A percentile compares a stretch with the other conserved stretches of the same genome.
Evolutionary conservation across 2,888 invertebrate species (phyloP).

Genomic region (Tricholauxania praeusta): DNA sequence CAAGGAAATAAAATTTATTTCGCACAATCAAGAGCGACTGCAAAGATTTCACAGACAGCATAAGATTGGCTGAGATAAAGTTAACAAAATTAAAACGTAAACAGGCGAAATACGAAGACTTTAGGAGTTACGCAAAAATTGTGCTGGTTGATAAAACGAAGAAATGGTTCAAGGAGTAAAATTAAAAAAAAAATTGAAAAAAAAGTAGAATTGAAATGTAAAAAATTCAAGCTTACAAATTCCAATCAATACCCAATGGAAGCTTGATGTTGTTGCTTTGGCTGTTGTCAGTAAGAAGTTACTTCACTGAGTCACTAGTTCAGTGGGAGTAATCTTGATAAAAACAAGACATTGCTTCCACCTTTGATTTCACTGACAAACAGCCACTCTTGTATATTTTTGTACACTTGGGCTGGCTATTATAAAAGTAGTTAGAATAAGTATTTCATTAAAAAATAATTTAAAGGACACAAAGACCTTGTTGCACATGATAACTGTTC

Average conservation of each 20-base stretch:
- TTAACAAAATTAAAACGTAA: constrained; percentile 1
- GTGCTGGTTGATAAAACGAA: background rate
- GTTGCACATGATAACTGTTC: too few species aligned
- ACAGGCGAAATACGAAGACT: background rate
- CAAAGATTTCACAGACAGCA: background rate
- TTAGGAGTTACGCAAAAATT: background rate
- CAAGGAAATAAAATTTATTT: constrained; percentile 34
- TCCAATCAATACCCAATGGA: constrained; percentile 6
- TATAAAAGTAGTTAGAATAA: too few species aligned
- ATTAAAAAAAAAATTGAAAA: background rate
- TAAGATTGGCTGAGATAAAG: background rate
- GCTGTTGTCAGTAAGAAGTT: too few species aligned
- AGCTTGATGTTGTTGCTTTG: background rate
- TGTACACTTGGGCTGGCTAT: too few species aligned
- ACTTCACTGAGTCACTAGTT: too few species aligned
- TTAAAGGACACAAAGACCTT: too few species aligned
- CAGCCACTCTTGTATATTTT: too few species aligned
- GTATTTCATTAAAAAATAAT: too few species aligned
- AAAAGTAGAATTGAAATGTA: background rate
- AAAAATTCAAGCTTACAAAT: constrained; percentile 1
- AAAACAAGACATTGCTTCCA: too few species aligned
- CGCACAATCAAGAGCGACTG: constrained; percentile 23
- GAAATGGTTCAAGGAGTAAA: background rate
- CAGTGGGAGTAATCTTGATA: too few species aligned
- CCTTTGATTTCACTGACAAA: too few species aligned